Evolutionary conservation across 2,888 invertebrate species (phyloP).

Genomic region (Neocrepidodera transversa): DNA sequence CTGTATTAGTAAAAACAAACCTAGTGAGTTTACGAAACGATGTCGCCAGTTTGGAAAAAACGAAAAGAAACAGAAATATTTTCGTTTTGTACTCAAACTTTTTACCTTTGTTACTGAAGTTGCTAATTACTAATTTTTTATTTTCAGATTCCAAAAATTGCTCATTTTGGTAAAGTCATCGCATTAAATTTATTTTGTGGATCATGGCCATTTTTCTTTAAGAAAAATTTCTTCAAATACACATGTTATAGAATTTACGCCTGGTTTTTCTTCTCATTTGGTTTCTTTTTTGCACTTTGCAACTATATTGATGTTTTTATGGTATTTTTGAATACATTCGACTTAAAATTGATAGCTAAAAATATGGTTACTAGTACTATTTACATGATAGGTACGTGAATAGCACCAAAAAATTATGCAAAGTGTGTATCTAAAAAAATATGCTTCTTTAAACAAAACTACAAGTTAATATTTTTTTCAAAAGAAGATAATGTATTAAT

Average conservation of each 20-base stretch:
- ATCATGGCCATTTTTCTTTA: not conserved
- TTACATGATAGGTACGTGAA: conserved; percentile 2
- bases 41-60: too few species aligned
- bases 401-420: too few species aligned
- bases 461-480: too few species aligned
- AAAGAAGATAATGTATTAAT: too few species aligned
- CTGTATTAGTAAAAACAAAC: too few species aligned
- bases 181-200: not conserved
- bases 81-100: too few species aligned
- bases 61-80: too few species aligned
- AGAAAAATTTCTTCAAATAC: not conserved
- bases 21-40: too few species aligned
- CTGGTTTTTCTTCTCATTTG: not conserved
- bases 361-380: not conserved
- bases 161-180: not conserved
- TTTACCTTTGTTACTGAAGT: too few species aligned
- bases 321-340: not conserved
- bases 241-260: not conserved
- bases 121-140: not conserved
- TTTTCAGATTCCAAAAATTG: conserved; percentile 1
- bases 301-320: not conserved
- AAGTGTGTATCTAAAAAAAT: too few species aligned
- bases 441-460: too few species aligned
- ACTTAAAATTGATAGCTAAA: not conserved
- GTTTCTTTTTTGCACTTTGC: not conserved